These are phyloP conservation scores for Machimus atricapillus DNA, from an alignment of 2,888 invertebrate genomes.

Conservation along the genomic window DNA sequence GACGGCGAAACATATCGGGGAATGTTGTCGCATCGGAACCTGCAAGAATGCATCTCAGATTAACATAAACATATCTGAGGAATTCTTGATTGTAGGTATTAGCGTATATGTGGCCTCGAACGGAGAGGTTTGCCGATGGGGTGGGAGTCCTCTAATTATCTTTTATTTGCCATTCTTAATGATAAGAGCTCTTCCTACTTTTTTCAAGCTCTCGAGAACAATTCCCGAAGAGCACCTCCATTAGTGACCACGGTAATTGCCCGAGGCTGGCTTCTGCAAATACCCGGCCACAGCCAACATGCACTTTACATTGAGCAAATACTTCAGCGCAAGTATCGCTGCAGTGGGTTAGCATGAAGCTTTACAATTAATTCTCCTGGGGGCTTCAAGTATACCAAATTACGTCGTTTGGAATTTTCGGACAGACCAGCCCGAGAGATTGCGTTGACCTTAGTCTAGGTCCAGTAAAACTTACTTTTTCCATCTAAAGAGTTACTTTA, in stretches of 20 bases:
- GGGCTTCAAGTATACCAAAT: constrained; percentile 44
- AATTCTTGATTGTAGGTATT: not conserved
- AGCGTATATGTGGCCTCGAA: not conserved
- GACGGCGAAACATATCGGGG: not conserved
- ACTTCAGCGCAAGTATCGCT: constrained; percentile 35
- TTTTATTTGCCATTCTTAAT: constrained; percentile 51
- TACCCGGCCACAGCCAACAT: constrained; percentile 39
- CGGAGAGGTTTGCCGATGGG: constrained; percentile 37
- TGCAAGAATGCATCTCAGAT: constrained; percentile 1
- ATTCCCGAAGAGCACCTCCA: constrained; percentile 50
- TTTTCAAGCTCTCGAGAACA: constrained; percentile 47
- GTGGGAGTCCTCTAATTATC: constrained; percentile 50
- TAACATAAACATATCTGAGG: constrained; percentile 27
- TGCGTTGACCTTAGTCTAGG: not conserved
- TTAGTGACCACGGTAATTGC: constrained; percentile 52
- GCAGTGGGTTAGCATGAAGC: constrained; percentile 47
- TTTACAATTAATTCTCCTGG: constrained; percentile 50
- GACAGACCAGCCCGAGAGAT: not conserved
- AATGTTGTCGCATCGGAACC: not conserved
- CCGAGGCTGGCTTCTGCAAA: constrained; percentile 49
- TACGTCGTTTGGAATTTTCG: constrained; percentile 13
- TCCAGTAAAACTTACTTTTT: not conserved
- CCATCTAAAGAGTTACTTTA: not conserved
- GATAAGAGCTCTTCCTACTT: constrained; percentile 48
- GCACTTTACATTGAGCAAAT: constrained; percentile 21